These are phyloP conservation scores for Cyrtodaria siliqua DNA, from an alignment of 2,888 invertebrate species.

Conservation along the genomic window DNA sequence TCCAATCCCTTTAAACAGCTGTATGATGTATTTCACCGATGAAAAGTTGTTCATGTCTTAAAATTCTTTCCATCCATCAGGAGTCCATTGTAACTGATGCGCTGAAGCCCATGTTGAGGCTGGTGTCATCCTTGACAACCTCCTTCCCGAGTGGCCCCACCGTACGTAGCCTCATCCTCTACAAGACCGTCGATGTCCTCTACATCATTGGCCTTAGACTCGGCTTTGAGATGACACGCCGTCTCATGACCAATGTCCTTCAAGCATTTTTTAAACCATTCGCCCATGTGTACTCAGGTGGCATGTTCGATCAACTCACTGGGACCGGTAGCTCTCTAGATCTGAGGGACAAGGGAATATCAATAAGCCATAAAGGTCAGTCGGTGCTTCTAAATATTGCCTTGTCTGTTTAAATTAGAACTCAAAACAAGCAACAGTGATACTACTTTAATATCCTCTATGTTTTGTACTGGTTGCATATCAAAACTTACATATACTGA, in stretches of 20 bases:
- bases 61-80: constrained; percentile 86
- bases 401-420: too few species aligned
- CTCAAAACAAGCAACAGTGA: too few species aligned
- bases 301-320: background rate
- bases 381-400: background rate
- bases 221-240: constrained; percentile 87
- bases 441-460: too few species aligned
- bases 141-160: constrained; percentile 93
- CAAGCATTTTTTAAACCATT: constrained; percentile 84
- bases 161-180: constrained; percentile 92
- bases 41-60: too few species aligned
- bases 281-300: constrained; percentile 60
- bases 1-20: too few species aligned
- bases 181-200: constrained; percentile 93
- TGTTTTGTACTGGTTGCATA: too few species aligned
- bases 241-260: constrained; percentile 82
- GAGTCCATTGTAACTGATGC: constrained; percentile 94
- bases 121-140: constrained; percentile 92
- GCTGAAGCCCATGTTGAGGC: constrained; percentile 92
- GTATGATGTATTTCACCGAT: too few species aligned
- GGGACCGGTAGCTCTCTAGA: constrained; percentile 14
- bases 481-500: too few species aligned
- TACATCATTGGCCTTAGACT: constrained; percentile 89
- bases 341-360: constrained; percentile 9
- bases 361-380: constrained; percentile 2